phyloP scores from a whole-genome alignment of 2,888 invertebrate species.

The Polyploca ridens region DNA sequence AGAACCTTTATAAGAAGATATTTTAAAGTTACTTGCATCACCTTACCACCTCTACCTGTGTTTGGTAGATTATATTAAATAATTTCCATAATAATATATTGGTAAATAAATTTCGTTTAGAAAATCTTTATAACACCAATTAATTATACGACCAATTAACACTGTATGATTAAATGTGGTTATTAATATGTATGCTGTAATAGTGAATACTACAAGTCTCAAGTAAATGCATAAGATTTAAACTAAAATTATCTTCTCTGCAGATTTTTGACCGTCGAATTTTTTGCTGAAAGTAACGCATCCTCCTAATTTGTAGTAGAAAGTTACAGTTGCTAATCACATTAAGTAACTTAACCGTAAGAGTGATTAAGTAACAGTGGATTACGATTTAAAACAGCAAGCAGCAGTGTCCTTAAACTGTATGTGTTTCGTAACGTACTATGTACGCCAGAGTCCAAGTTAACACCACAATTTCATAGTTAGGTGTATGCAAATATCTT shows the following conservation, averaged over 20 bases:
- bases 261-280: background rate
- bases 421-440: conserved; percentile 2
- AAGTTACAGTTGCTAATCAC: background rate
- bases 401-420: conserved; percentile 6
- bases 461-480: conserved; percentile 39
- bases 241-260: background rate
- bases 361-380: conserved; percentile 5
- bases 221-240: no score
- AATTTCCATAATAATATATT: no score
- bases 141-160: background rate
- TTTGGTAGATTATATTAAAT: no score
- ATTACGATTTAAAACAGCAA: background rate
- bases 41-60: no score
- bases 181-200: background rate
- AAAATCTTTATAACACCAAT: background rate
- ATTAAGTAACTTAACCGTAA: background rate
- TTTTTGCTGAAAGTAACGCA: background rate
- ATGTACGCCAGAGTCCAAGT: conserved; percentile 16
- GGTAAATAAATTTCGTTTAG: background rate
- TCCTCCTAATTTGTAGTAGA: background rate
- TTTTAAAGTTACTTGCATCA: no score
- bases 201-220: background rate
- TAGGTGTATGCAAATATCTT: conserved; percentile 71
- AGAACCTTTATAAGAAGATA: no score
- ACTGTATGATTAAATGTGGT: background rate